A percentile compares a stretch with the other conserved stretches of the same genome.
phyloP scores from a whole-genome alignment of 37 sponge, comb jelly and placozoan genomes.

The Axinella damicornis region DNA sequence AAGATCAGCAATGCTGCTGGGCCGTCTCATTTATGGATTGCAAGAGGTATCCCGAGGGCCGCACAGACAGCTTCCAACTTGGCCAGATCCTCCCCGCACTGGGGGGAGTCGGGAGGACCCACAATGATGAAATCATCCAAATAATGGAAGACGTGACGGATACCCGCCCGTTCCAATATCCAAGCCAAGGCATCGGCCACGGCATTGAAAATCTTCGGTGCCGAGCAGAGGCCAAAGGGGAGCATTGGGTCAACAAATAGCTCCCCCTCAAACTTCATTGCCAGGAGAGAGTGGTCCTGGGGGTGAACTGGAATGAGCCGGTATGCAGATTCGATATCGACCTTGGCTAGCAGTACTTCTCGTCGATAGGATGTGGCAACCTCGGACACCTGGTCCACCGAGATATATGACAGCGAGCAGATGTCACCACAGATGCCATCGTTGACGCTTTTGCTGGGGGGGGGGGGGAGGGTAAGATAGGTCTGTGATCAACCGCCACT shows the following conservation, averaged over 20 bases:
- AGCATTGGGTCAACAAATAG: not conserved
- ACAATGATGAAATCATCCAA: constrained; percentile 42
- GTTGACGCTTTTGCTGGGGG: not conserved
- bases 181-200: not conserved
- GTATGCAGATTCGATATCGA: not conserved
- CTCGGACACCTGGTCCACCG: not conserved
- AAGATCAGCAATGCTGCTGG: constrained; percentile 2
- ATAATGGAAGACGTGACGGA: not conserved
- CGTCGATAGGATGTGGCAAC: not conserved
- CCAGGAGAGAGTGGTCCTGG: not conserved
- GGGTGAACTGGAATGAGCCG: constrained; percentile 1
- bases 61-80: not conserved
- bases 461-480: not conserved
- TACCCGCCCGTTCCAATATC: not conserved
- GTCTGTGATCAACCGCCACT: not conserved
- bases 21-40: constrained; percentile 12
- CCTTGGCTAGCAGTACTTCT: not conserved
- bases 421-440: not conserved
- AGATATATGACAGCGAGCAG: not conserved
- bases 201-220: constrained; percentile 13
- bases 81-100: not conserved
- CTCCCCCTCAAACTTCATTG: not conserved
- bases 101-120: constrained; percentile 18
- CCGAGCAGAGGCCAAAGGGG: constrained; percentile 2
- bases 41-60: constrained; percentile 31